Conservation (phyloP, 2,113 vertebrate genomes). For the Ceyx margarethae region DNA sequence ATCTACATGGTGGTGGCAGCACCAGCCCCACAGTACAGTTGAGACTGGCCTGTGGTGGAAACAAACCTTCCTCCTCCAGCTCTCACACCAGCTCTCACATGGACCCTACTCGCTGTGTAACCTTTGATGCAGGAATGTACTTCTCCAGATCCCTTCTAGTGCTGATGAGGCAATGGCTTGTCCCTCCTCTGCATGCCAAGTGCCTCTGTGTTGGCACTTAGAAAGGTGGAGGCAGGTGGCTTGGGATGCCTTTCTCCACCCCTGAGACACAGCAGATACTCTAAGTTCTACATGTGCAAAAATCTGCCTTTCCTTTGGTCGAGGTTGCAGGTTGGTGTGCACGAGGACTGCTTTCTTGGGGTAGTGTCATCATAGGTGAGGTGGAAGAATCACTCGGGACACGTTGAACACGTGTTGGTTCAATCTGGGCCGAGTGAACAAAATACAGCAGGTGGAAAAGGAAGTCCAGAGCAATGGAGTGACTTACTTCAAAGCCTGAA, state of each 20-base stretch:
- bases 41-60: background rate
- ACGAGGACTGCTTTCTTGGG: background rate
- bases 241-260: background rate
- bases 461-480: background rate
- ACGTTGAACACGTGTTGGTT: background rate
- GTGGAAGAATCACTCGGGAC: background rate
- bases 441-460: background rate
- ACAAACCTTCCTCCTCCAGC: background rate
- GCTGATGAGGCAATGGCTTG: background rate
- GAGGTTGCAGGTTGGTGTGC: background rate
- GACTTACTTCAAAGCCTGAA: background rate
- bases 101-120: background rate
- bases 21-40: background rate
- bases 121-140: background rate
- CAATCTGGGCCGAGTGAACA: background rate
- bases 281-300: background rate
- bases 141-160: background rate
- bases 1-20: background rate
- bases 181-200: background rate
- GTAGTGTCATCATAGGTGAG: background rate
- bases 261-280: background rate
- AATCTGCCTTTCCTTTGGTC: background rate
- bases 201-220: rapidly evolving
- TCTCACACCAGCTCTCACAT: background rate
- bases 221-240: background rate